Conservation (phyloP, 2,113 vertebrate genomes). For the Upupa epops region DNA sequence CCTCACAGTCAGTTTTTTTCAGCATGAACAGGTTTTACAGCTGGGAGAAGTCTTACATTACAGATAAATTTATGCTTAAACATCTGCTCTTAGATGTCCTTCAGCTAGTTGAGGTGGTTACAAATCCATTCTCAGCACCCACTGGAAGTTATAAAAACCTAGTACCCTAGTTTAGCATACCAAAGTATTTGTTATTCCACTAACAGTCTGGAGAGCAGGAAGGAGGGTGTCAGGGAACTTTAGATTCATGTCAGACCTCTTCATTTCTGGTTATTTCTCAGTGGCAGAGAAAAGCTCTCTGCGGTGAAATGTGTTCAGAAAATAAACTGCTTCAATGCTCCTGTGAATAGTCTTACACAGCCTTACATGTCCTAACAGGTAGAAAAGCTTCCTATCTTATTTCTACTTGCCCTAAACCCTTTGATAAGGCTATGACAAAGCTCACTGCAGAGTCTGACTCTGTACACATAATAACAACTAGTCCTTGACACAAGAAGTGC, state of each 20-base stretch:
- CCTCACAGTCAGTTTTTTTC: not conserved
- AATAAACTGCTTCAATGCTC: not conserved
- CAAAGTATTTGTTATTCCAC: not conserved
- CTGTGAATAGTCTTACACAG: not conserved
- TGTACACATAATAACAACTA: not conserved
- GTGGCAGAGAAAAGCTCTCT: not conserved
- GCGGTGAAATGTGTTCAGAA: not conserved
- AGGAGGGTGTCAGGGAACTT: constrained; percentile 13
- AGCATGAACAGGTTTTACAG: constrained; percentile 6
- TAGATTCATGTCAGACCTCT: not conserved
- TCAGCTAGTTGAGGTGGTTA: not conserved
- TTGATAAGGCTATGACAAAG: not conserved
- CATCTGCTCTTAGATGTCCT: constrained; percentile 49
- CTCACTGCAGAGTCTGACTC: not conserved
- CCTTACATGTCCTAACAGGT: not conserved
- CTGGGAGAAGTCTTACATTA: constrained; percentile 33
- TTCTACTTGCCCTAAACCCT: not conserved
- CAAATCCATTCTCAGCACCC: constrained; percentile 12
- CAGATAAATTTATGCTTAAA: constrained; percentile 49
- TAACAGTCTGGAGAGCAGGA: not conserved
- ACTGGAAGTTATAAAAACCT: constrained; percentile 15
- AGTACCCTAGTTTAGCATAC: not conserved
- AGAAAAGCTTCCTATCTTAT: not conserved
- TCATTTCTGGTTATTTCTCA: not conserved
- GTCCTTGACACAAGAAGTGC: not conserved